Evolutionary conservation across 2,888 invertebrate species (phyloP).

Genomic region (Hirtodrosophila duncani): DNA sequence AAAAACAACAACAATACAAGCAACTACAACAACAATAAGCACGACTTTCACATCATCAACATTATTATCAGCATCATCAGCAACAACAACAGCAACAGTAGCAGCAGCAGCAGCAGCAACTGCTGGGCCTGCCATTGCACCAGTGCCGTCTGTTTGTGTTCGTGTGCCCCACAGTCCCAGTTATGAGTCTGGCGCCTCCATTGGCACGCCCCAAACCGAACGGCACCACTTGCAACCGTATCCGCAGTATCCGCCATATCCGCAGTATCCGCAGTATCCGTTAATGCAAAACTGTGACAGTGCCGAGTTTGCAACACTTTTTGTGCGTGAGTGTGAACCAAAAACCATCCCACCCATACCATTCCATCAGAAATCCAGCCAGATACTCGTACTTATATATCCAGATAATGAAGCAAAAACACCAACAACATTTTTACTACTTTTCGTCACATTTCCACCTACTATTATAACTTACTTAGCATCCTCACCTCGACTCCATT

Average conservation of each 20-base stretch:
- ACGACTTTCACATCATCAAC: conserved; percentile 70
- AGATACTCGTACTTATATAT: conserved; percentile 12
- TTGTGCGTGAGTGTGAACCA: conserved; percentile 79
- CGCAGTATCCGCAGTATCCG: conserved; percentile 71
- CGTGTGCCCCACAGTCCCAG: conserved; percentile 79
- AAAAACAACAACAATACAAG: conserved; percentile 34
- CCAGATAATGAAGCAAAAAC: conserved; percentile 24
- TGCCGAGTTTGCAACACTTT: conserved; percentile 78
- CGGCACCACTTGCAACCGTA: conserved; percentile 58
- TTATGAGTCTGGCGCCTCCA: conserved; percentile 73
- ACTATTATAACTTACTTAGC: neutral
- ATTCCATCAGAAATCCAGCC: conserved; percentile 4
- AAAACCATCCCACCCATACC: conserved; percentile 15
- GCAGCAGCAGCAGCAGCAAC: conserved; percentile 29
- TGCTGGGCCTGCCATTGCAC: conserved; percentile 68
- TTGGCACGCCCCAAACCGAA: conserved; percentile 59
- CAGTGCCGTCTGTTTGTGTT: conserved; percentile 79
- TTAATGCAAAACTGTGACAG: conserved; percentile 78
- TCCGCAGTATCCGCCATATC: conserved; percentile 42
- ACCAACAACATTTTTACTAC: conserved; percentile 11
- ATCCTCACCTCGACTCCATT: conserved; percentile 21
- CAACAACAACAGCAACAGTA: conserved; percentile 53
- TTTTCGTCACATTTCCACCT: neutral
- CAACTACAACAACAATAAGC: conserved; percentile 62
- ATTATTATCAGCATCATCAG: conserved; percentile 67